Base-by-base conservation (phyloP, 2,797 vertebrate species). In the Enteromius viviparus region DNA sequence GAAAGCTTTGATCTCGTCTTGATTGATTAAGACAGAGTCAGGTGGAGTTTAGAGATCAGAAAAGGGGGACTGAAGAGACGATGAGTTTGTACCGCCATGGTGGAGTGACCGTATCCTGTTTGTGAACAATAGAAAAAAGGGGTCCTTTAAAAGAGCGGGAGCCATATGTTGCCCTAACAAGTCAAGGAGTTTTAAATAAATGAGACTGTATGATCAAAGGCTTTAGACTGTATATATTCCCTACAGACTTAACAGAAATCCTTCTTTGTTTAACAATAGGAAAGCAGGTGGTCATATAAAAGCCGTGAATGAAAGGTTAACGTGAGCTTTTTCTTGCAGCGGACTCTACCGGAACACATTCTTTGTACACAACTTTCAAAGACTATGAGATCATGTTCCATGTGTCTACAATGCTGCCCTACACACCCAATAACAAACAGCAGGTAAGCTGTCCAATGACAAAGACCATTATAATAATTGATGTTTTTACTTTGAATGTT, bases 381-480 rank as follows among this genome's bases (percentile, higher is more conserved):
- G 98, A 99, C 90, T 98, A 98, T 86, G 97, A 99, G 92, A 95
- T 99, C 83, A 98, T 99, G 97, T 98, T 99, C 91, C 98, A 99
- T 0, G 97, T 99, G 84, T 99, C 97, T 5, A 98, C 97, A 81
- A 96, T 98, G 97, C 93, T 99, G 87, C 97, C 98, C 2, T 99
- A 98, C 89, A 99, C 97, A 5, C 97, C 98, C 74, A 99, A 99
- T 93, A 99, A 99, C 89, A 99, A 98, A 89, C 97, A 99, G 80
- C 97, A 99, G 96, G 97, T 98, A 94, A 26, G 58, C 49, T 19
- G n/a, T n/a, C 42, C 14, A 34, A 49, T 0, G 58, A 26, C 40
- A 21, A 65, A 64, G 69, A 51, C 45, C 17, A 8, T 23, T 55
- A 32, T n/a, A 77, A 15, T 6, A 9, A 37, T 37, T 45, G 8